Base-by-base conservation (phyloP, 2,113 vertebrate genomes). In the Tenrec ecaudatus region DNA sequence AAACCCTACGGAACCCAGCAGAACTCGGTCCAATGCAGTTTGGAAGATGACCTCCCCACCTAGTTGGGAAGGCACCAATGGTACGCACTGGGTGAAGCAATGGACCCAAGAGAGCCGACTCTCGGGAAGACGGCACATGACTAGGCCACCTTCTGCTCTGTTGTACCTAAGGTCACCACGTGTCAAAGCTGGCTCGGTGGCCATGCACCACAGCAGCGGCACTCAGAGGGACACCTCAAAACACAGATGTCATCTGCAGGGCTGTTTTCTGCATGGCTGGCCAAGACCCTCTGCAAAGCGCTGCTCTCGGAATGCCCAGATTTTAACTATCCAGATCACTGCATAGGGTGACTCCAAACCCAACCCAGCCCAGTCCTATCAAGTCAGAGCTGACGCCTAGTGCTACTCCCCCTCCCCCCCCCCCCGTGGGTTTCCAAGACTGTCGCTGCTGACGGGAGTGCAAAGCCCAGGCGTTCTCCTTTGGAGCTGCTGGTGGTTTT, bases 181-280 rank as follows among this genome's bases (percentile, higher is more conserved):
- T 22, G 71, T 36, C 7, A 16, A 36, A 36, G 33, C 71, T 20
- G 22, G 22, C 71, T 36, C 36, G 8, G 36, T 36, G 71, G n/a
- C 22, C 33, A 22, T 8, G 19, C 8, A 73, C 33, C 20, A 73
- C 66, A 68, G 10, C 33, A 71, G 33, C 20, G 2, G 17, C 9
- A 4, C 3, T n/a, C 12, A 40, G 3, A 12, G 10, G 4, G 62
- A 3, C 22, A 62, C 2, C 75, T 43, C 47, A 0, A 53, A 60
- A 29, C 0, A 3, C 19, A 64, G 33, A 33, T 10, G 11, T 64
- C 36, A 16, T 11, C 36, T 1, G 0, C 38, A 89, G 4, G 81
- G 17, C 31, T 79, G 38, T 47, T 31, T 64, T 73, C 80, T 53
- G 25, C 5, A 4, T 1, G 15, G 12, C 12, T 43, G 33, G 17